phyloP scores from a whole-genome alignment of 2,113 vertebrate genomes.

The Phycodurus eques region DNA sequence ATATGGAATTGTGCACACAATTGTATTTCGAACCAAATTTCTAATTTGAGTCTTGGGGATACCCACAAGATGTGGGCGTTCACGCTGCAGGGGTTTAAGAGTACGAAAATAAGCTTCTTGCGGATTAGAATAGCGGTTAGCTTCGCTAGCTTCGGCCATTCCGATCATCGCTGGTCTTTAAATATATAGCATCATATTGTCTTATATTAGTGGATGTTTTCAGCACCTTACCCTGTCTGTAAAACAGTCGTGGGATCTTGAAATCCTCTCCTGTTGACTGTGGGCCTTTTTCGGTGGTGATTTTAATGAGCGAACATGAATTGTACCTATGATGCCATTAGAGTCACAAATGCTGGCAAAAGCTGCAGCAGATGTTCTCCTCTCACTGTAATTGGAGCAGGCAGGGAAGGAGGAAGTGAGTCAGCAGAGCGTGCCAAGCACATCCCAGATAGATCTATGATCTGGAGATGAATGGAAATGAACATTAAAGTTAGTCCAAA shows the following conservation, averaged over 20 bases:
- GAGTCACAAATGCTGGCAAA: slow-evolving; percentile 1
- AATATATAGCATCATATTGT: background rate
- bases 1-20: too few relatives aligned
- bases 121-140: too few relatives aligned
- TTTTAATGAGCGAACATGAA: slow-evolving; percentile 3
- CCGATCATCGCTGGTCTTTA: too few relatives aligned
- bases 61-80: too few relatives aligned
- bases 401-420: slow-evolving; percentile 2
- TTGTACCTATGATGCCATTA: slow-evolving; percentile 11
- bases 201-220: background rate
- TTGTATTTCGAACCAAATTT: background rate
- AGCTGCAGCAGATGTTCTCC: slow-evolving; percentile 4
- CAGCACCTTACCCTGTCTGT: background rate
- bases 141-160: too few relatives aligned
- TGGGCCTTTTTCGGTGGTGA: background rate
- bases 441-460: slow-evolving; percentile 2
- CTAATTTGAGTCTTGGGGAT: background rate
- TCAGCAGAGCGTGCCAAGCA: slow-evolving; percentile 1
- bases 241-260: background rate
- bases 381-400: slow-evolving; percentile 4
- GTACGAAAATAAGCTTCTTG: too few relatives aligned
- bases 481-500: background rate
- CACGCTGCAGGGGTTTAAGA: too few relatives aligned
- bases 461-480: background rate
- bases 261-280: background rate